phyloP scores from a whole-genome alignment of 2,797 vertebrate genomes.

The Danio jaintianensis region DNA sequence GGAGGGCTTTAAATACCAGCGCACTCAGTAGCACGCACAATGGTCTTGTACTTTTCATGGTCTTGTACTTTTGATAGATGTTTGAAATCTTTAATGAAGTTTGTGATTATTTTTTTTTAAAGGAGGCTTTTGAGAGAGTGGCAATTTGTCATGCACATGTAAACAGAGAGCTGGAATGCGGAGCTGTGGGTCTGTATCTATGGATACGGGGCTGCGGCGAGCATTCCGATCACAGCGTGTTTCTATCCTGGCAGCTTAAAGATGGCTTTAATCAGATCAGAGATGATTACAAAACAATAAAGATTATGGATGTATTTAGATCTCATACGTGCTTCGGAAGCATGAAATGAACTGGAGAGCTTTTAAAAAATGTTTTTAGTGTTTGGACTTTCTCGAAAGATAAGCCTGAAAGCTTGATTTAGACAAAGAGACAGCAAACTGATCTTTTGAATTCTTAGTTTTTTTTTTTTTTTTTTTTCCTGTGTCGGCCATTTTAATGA shows the following conservation, averaged over 20 bases:
- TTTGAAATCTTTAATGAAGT: slow-evolving; percentile 21
- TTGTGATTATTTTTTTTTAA: slow-evolving; percentile 20
- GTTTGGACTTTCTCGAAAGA: background rate
- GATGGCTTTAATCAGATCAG: slow-evolving; percentile 53
- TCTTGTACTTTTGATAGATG: slow-evolving; percentile 10
- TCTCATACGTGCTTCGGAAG: background rate
- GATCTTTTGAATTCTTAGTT: background rate
- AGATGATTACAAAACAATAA: slow-evolving; percentile 45
- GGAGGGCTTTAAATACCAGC: background rate
- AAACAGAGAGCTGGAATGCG: slow-evolving; percentile 19
- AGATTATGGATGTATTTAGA: slow-evolving; percentile 47
- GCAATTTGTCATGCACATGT: slow-evolving; percentile 33
- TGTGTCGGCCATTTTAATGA: background rate
- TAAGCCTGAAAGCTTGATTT: slow-evolving; percentile 2
- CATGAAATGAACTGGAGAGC: background rate
- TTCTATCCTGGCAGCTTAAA: slow-evolving; percentile 43
- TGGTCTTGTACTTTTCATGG: background rate
- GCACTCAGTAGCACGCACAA: background rate
- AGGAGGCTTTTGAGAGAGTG: slow-evolving; percentile 16
- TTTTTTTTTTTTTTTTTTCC: background rate
- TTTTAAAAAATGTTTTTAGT: background rate
- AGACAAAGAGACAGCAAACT: background rate
- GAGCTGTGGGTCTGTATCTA: slow-evolving; percentile 42
- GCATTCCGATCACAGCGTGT: slow-evolving; percentile 21
- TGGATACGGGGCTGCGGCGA: slow-evolving; percentile 39